phyloP scores from a whole-genome alignment of 2,797 vertebrate species.

The Acipenser ruthenus region DNA sequence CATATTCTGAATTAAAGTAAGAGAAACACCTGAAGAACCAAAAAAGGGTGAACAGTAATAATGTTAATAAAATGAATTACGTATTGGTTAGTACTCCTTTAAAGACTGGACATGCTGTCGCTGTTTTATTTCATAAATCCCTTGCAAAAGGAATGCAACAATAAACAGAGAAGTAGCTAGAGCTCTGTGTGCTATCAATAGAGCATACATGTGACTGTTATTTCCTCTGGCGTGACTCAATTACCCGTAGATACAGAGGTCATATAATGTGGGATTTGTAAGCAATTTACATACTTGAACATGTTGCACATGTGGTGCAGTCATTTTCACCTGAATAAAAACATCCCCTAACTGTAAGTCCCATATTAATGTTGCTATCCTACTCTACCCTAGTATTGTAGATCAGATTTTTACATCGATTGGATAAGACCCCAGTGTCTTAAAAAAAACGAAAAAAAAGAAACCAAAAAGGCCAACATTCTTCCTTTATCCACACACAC shows the following conservation, averaged over 20 bases:
- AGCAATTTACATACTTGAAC: constrained; percentile 43
- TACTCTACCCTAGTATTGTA: not conserved
- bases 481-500: too few species aligned
- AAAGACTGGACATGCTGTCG: constrained; percentile 6
- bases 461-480: too few species aligned
- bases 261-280: constrained; percentile 41
- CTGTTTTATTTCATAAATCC: constrained; percentile 49
- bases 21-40: too few species aligned
- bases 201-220: constrained; percentile 44
- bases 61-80: too few species aligned
- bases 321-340: constrained; percentile 38
- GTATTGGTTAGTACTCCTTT: too few species aligned
- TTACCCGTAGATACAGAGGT: constrained; percentile 39
- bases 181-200: constrained; percentile 48
- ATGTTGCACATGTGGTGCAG: constrained; percentile 36
- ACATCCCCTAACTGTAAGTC: constrained; percentile 4
- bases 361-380: constrained; percentile 1
- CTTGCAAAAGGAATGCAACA: constrained; percentile 27
- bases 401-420: too few species aligned
- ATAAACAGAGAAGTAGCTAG: constrained; percentile 34
- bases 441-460: too few species aligned
- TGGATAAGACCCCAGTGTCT: too few species aligned
- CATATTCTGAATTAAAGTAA: too few species aligned
- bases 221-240: constrained; percentile 40
- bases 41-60: too few species aligned